phyloP scores from a whole-genome alignment of 2,113 vertebrate species.

The Phylloscopus whistleri region DNA sequence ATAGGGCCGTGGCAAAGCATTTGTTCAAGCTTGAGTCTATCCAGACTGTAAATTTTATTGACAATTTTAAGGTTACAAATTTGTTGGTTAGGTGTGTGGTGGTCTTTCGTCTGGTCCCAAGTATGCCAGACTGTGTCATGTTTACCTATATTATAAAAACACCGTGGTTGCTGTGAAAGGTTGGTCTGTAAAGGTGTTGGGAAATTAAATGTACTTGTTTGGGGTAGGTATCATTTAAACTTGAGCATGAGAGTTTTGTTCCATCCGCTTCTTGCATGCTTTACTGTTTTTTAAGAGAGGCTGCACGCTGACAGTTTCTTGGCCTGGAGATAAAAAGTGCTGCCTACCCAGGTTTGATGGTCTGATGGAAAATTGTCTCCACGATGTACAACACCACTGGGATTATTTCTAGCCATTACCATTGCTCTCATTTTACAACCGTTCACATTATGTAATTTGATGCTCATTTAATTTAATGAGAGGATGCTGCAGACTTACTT shows the following conservation, averaged over 20 bases:
- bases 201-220: not conserved
- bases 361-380: not conserved
- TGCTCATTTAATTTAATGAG: conserved; percentile 54
- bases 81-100: not conserved
- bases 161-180: not conserved
- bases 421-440: conserved; percentile 23
- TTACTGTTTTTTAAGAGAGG: not conserved
- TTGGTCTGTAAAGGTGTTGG: not conserved
- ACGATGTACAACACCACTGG: not conserved
- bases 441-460: conserved; percentile 56
- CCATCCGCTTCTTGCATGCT: not conserved
- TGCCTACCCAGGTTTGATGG: not conserved
- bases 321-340: conserved; percentile 15
- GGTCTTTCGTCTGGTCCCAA: not conserved
- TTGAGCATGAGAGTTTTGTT: not conserved
- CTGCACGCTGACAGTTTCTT: conserved; percentile 28
- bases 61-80: not conserved
- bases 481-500: conserved; percentile 46
- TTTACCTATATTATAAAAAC: not conserved
- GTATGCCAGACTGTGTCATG: not conserved
- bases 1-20: not conserved
- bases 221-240: not conserved
- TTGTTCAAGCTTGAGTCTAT: not conserved
- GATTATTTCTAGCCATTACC: conserved; percentile 37
- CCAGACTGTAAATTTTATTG: not conserved